Evolutionary conservation across 2,797 vertebrate species (phyloP), one percentile per base, ranked within the genome.

Genomic region (Danio jaintianensis): DNA sequence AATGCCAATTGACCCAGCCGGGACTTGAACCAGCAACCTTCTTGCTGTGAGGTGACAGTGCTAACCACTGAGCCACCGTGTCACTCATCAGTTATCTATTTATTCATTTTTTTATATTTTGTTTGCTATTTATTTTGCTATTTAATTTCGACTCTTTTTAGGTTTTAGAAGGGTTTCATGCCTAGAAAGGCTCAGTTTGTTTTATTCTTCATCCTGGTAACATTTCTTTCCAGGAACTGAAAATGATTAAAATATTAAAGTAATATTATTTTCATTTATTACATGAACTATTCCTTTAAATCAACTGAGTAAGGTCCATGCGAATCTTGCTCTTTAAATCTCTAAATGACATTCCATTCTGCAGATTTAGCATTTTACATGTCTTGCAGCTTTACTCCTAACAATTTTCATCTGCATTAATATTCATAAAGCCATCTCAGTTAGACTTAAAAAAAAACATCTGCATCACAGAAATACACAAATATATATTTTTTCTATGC

Each of bases 401-500:
- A 52, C 15, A 11, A 12, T 52, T 12, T 12, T 52, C 48, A 52
- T 52, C 5, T 1, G 12, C 48, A 52, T 52, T 12, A 52, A 52
- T 52, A 52, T 52, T 52, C 48, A 52, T 52, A 4, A 52, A 13
- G 10, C 48, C 4, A 4, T 52, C 48, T 52, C 52, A 13, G 48
- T 52, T 11, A 1, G 48, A 5, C 15, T 52, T 5, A 43, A 52
- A 50, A 50, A 50, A 50, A 42, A n/a, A n/a, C n/a, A n/a, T n/a
- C n/a, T 29, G 29, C 48, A 52, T 52, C 82, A 83, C 16, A 4
- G 7, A 66, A 85, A 85, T 76, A 3, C 53, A n/a, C 22, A 52
- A 16, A 50, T 63, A 16, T 15, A 55, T 29, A 15, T 61, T 43
- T 48, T 16, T 9, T 6, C 4, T 18, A 4, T 42, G 16, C 18